Base-by-base conservation (phyloP, 2,888 invertebrate genomes). In the Orthonevra nobilis region DNA sequence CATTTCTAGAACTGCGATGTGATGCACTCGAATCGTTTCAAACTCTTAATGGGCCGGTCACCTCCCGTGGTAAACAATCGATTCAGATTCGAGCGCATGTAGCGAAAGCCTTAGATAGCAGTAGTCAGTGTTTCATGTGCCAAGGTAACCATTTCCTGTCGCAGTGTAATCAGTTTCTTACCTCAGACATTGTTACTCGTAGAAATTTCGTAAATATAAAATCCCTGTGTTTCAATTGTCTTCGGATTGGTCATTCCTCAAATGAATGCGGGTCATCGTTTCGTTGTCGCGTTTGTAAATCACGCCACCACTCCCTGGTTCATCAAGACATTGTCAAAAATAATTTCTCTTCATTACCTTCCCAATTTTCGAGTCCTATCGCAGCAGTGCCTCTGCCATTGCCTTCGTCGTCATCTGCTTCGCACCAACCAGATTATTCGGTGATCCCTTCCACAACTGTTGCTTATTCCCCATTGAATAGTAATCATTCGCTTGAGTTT, bases 1-100 rank as follows among this genome's bases (percentile, higher is more conserved):
- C 40, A 10, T 36, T 64, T 42, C 7, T 52, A 10, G 38, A 50
- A 48, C 19, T 32, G 7, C 10, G 58, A 7, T 70, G 60, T 10
- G 36, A 17, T 12, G 46, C 50, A 0, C 26, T 60, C n/a, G 50
- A 70, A 40, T 6, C n/a, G n/a, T n/a, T n/a, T n/a, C n/a, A n/a
- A n/a, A n/a, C n/a, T n/a, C n/a, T n/a, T n/a, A n/a, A n/a, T n/a
- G n/a, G n/a, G n/a, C n/a, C n/a, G n/a, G n/a, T n/a, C n/a, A 61
- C 23, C n/a, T n/a, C n/a, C n/a, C n/a, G n/a, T n/a, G n/a, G n/a
- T n/a, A n/a, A n/a, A n/a, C n/a, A n/a, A n/a, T 2, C 10, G 17
- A 19, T 15, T 34, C n/a, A 32, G 0, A 26, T 64, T 23, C 19
- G 32, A n/a, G 19, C 23, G 0, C 23, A 34, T 15, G 36, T 52